Conservation (phyloP, 2,797 vertebrate species). For the Ctenochaetus hawaiiensis region DNA sequence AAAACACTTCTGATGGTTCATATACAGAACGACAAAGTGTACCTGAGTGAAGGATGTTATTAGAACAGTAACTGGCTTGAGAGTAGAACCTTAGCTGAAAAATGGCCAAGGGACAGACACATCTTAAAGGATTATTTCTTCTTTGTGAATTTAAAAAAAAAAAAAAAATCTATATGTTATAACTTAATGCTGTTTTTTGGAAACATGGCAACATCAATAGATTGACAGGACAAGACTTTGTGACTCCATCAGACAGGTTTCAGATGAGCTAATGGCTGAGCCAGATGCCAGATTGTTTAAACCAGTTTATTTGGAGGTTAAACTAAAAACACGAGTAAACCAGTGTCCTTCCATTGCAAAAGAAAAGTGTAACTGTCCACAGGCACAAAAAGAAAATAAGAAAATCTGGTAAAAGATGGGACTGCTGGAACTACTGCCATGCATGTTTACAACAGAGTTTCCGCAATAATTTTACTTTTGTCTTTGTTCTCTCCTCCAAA, state of each 20-base stretch:
- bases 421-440: background rate
- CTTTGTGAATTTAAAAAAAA: too few relatives aligned
- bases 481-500: background rate
- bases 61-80: background rate
- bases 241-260: background rate
- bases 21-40: background rate
- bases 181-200: background rate
- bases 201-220: background rate
- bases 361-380: too few relatives aligned
- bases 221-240: background rate
- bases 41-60: background rate
- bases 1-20: background rate
- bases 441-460: background rate
- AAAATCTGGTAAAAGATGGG: too few relatives aligned
- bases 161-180: too few relatives aligned
- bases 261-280: background rate
- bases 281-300: background rate
- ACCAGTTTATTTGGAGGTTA: slow-evolving; percentile 5
- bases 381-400: too few relatives aligned
- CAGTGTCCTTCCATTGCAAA: too few relatives aligned
- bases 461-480: background rate
- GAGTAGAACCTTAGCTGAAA: background rate
- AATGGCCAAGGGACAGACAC: background rate
- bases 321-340: background rate
- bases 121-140: background rate